These are phyloP conservation scores for Dolichoris vasculosae DNA, from an alignment of 1,140 invertebrate species.

Conservation along the genomic window DNA sequence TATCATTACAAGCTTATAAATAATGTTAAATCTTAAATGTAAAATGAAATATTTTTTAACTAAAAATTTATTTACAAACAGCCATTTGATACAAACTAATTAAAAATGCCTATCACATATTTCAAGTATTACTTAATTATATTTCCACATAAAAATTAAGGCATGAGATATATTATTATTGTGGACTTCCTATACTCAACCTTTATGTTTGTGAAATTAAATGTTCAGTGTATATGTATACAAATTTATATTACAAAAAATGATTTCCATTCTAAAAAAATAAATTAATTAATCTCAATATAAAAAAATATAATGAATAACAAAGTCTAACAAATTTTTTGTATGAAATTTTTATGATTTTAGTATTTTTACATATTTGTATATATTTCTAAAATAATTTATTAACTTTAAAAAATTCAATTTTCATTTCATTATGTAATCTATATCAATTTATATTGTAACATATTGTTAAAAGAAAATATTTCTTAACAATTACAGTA, in stretches of 20 bases:
- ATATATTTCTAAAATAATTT: background rate
- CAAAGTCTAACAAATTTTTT: slow-evolving; percentile 32
- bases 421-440: background rate
- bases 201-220: slow-evolving; percentile 26
- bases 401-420: background rate
- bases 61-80: slow-evolving; percentile 46
- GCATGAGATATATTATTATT: slow-evolving; percentile 35
- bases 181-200: slow-evolving; percentile 33
- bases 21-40: slow-evolving; percentile 9
- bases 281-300: slow-evolving; percentile 23
- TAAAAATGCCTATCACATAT: slow-evolving; percentile 50
- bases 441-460: background rate
- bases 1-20: slow-evolving; percentile 14
- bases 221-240: slow-evolving; percentile 32
- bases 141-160: slow-evolving; percentile 43
- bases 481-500: slow-evolving; percentile 9
- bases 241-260: slow-evolving; percentile 33
- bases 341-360: background rate
- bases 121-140: slow-evolving; percentile 43
- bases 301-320: slow-evolving; percentile 34
- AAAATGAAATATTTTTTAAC: slow-evolving; percentile 30
- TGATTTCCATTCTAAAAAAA: slow-evolving; percentile 40
- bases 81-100: slow-evolving; percentile 48
- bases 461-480: slow-evolving; percentile 12
- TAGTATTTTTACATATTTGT: slow-evolving; percentile 1